A percentile compares a stretch with the other conserved stretches of the same genome.
Conservation (phyloP, 2,113 vertebrate species). For the Leuciscus idus region DNA sequence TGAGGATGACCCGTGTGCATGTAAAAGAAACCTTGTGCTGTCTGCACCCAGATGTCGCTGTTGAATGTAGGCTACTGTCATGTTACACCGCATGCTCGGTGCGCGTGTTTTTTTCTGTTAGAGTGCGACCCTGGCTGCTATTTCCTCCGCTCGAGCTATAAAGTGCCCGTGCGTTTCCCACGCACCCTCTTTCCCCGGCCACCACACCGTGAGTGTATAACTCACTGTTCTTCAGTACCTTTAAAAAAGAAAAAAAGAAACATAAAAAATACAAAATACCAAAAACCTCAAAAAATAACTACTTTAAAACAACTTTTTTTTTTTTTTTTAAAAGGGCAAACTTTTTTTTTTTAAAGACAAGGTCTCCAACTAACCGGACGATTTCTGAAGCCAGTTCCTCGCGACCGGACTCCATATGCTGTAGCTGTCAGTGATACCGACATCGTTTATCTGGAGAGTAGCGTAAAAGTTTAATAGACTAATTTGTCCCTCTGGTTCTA, state of each 20-base stretch:
- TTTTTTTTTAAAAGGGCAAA: conserved; percentile 61
- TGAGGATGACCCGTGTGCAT: neutral
- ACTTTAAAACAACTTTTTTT: conserved; percentile 54
- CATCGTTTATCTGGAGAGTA: conserved; percentile 3
- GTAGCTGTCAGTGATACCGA: conserved; percentile 43
- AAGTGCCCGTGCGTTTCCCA: conserved; percentile 73
- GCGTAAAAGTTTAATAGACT: conserved; percentile 56
- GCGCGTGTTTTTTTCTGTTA: conserved; percentile 50
- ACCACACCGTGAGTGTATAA: conserved; percentile 80
- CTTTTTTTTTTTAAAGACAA: conserved; percentile 55
- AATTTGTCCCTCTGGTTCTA: neutral
- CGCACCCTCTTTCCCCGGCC: conserved; percentile 78
- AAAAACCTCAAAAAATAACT: conserved; percentile 69
- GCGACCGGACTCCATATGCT: conserved; percentile 31
- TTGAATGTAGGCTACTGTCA: conserved; percentile 58
- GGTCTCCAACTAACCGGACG: conserved; percentile 64
- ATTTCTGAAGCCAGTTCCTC: conserved; percentile 54
- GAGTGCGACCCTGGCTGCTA: conserved; percentile 71
- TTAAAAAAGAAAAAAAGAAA: conserved; percentile 69
- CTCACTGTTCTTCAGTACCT: conserved; percentile 78
- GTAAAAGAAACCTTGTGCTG: neutral
- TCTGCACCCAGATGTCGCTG: conserved; percentile 75
- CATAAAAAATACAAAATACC: conserved; percentile 70
- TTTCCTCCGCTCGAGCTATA: conserved; percentile 78
- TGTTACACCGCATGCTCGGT: conserved; percentile 65